Evolutionary conservation across 2,113 vertebrate species (phyloP).

Genomic region (Macaca mulatta): DNA sequence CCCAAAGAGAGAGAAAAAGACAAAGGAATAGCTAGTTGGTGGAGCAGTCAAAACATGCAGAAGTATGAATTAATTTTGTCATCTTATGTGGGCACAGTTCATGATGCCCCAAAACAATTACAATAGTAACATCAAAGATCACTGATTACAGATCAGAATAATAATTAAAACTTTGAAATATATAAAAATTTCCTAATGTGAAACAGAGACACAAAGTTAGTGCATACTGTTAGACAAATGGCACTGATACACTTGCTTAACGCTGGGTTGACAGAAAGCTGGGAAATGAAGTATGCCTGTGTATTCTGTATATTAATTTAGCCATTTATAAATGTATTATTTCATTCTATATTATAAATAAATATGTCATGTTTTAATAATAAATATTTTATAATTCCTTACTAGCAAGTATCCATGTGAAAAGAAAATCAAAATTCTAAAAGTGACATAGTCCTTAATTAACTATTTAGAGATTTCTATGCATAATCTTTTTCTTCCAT

Average conservation of each 20-base stretch:
- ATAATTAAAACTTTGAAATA: neutral
- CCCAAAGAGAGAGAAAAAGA: neutral
- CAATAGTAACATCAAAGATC: neutral
- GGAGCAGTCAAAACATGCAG: neutral
- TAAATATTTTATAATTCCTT: neutral
- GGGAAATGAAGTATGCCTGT: neutral
- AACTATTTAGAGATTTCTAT: neutral
- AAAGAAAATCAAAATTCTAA: neutral
- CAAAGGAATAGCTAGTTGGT: neutral
- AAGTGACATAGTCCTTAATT: neutral
- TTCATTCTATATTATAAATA: neutral
- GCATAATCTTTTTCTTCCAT: neutral
- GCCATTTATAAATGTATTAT: neutral
- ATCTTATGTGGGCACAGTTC: neutral
- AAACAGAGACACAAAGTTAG: neutral
- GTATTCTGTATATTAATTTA: neutral
- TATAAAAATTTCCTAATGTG: neutral
- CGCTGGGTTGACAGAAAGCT: neutral
- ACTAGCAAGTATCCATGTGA: neutral
- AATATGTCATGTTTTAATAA: neutral
- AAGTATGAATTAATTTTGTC: neutral
- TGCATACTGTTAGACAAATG: neutral
- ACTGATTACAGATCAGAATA: neutral
- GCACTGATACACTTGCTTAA: neutral
- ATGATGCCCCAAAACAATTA: neutral